Evolutionary conservation across 2,888 invertebrate species (phyloP), one percentile per base, ranked within the genome.

Genomic region (Notocelia uddmanniana): DNA sequence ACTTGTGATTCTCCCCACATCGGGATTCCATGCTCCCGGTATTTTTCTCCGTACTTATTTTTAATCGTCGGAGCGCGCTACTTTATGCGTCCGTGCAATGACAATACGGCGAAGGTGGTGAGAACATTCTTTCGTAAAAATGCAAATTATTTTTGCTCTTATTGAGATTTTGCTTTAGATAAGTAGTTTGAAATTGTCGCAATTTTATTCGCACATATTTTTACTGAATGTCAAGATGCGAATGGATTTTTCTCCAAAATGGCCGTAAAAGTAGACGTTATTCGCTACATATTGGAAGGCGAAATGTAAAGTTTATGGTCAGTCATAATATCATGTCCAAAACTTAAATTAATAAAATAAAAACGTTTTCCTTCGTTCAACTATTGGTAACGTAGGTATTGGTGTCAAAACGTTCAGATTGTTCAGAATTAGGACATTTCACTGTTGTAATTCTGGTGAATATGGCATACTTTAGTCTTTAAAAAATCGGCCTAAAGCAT

Each of bases 61-160:
- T 69, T 69, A 69, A 69, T 69, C 63, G 48, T 48, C 13, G 34
- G 45, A 19, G 41, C n/a, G 50, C 50, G 62, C 69, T 63, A 13
- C 48, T 69, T 69, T 69, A 69, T 69, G 63, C 54, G 63, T 69
- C 69, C 69, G 55, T 26, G 62, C 50, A 34, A 18, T 41, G 55
- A 66, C 68, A 68, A 37, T 50, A 55, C 62, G 9, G 45, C 50
- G 63, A 64, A 64, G 26, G 23, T 50, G 70, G 63, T 69, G 69
- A 63, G 69, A 69, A 69, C 70, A 70, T 70, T 64, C 64, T 64
- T 57, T 23, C 52, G 41, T 26, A 57, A 31, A 45, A 45, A 34
- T 58, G 67, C 13, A 19, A 34, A 68, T 23, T 31, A 10, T 34
- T 34, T 37, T 64, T 64, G 8, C 19, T 37, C 34, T 21, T 64